Evolutionary conservation across 2,113 vertebrate species (phyloP).

Genomic region (Phocoena phocoena): DNA sequence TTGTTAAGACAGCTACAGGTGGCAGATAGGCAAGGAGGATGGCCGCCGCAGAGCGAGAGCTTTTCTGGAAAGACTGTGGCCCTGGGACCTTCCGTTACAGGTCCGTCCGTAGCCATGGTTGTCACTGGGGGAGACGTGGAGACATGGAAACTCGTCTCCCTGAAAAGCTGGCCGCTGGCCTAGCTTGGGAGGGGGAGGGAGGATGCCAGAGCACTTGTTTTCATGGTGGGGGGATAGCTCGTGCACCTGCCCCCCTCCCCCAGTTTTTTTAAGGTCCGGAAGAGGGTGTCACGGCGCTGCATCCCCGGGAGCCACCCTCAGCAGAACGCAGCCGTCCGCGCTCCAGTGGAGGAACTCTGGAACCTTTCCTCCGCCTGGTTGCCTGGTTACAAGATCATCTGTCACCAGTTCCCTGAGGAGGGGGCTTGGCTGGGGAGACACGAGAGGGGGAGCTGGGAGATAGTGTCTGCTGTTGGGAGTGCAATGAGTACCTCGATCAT

Average conservation of each 20-base stretch:
- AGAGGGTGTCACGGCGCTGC: neutral
- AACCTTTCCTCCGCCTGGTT: conserved; percentile 83
- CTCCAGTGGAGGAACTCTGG: conserved; percentile 84
- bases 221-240: rapidly evolving
- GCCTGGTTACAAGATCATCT: conserved; percentile 88
- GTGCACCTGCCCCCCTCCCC: neutral
- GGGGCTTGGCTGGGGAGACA: conserved; percentile 64
- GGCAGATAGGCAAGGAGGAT: rapidly evolving
- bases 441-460: conserved; percentile 64
- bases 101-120: rapidly evolving
- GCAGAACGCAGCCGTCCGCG: conserved; percentile 44
- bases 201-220: rapidly evolving
- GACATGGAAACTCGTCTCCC: rapidly evolving
- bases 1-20: neutral
- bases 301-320: conserved; percentile 53
- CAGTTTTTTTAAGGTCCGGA: neutral
- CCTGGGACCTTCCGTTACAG: neutral
- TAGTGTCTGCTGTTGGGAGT: conserved; percentile 83
- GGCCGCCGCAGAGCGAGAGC: rapidly evolving
- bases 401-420: conserved; percentile 82
- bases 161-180: neutral
- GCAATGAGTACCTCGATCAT: conserved; percentile 83
- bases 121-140: rapidly evolving
- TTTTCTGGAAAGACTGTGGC: neutral
- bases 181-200: rapidly evolving